Conservation (phyloP, 1,140 invertebrate species). For the Proctacanthus coquilletti region DNA sequence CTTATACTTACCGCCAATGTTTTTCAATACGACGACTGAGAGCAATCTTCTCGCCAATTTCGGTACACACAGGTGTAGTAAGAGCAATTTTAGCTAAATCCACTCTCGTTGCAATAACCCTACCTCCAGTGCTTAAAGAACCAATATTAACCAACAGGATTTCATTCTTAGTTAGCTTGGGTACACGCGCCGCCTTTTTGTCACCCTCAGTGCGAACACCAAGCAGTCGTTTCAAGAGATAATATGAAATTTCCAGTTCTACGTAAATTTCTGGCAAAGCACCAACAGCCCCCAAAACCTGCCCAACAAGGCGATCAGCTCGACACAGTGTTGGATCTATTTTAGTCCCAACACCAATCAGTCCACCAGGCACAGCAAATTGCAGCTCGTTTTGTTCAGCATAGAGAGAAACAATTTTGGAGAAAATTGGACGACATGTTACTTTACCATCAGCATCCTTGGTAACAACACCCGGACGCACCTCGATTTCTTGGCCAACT, state of each 20-base stretch:
- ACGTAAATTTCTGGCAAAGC: slow-evolving; percentile 94
- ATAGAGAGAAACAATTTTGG: slow-evolving; percentile 93
- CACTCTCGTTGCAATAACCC: slow-evolving; percentile 88
- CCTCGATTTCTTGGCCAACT: slow-evolving; percentile 56
- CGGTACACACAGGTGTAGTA: slow-evolving; percentile 96
- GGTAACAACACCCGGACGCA: slow-evolving; percentile 88
- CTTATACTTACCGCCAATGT: slow-evolving; percentile 77
- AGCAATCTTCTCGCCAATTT: slow-evolving; percentile 97
- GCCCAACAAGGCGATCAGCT: slow-evolving; percentile 95
- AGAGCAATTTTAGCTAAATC: slow-evolving; percentile 97
- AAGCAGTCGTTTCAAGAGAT: slow-evolving; percentile 83
- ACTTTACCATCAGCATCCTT: slow-evolving; percentile 93
- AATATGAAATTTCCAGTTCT: slow-evolving; percentile 97
- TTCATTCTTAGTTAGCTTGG: slow-evolving; percentile 78
- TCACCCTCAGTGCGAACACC: slow-evolving; percentile 98
- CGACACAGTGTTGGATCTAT: slow-evolving; percentile 97
- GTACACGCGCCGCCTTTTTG: slow-evolving; percentile 94
- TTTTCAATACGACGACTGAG: slow-evolving; percentile 95
- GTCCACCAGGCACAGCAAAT: slow-evolving; percentile 95
- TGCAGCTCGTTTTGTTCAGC: slow-evolving; percentile 98
- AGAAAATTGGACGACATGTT: slow-evolving; percentile 92
- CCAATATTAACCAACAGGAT: slow-evolving; percentile 97
- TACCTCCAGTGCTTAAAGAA: slow-evolving; percentile 92
- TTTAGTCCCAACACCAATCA: slow-evolving; percentile 97
- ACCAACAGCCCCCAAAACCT: slow-evolving; percentile 95